Conservation (phyloP, 1,140 invertebrate species). For the Helicoverpa zea region DNA sequence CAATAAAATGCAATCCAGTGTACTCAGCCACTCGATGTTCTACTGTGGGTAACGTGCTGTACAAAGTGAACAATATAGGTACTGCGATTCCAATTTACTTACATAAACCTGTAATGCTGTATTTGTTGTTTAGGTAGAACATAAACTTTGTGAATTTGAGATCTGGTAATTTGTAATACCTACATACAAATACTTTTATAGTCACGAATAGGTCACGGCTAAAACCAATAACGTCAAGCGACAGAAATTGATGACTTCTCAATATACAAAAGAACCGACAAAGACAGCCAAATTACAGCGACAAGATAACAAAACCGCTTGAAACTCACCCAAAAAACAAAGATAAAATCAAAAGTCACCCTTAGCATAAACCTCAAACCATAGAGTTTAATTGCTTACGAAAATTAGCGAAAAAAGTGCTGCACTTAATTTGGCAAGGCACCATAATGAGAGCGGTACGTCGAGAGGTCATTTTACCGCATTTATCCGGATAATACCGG, state of each 20-base stretch:
- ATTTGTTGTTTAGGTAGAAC: too few relatives aligned
- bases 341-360: not conserved
- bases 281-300: not conserved
- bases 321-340: not conserved
- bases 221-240: too few relatives aligned
- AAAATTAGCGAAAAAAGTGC: slow-evolving; percentile 46
- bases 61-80: too few relatives aligned
- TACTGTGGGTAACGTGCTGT: not conserved
- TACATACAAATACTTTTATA: too few relatives aligned
- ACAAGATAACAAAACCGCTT: not conserved
- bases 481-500: slow-evolving; percentile 53
- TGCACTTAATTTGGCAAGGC: slow-evolving; percentile 56
- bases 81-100: too few relatives aligned
- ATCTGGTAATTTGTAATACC: too few relatives aligned
- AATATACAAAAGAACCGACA: too few relatives aligned
- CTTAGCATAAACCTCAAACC: not conserved
- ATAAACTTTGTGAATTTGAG: too few relatives aligned
- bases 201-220: too few relatives aligned
- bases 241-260: too few relatives aligned
- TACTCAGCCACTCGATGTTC: not conserved
- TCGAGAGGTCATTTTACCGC: slow-evolving; percentile 49
- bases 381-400: not conserved
- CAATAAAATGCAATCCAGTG: slow-evolving; percentile 20
- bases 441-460: slow-evolving; percentile 53
- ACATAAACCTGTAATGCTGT: too few relatives aligned